Percentiles rank a stretch among this genome's conserved stretches.
Evolutionary conservation across 2,113 vertebrate species (phyloP).

Genomic region (Otolemur garnettii): DNA sequence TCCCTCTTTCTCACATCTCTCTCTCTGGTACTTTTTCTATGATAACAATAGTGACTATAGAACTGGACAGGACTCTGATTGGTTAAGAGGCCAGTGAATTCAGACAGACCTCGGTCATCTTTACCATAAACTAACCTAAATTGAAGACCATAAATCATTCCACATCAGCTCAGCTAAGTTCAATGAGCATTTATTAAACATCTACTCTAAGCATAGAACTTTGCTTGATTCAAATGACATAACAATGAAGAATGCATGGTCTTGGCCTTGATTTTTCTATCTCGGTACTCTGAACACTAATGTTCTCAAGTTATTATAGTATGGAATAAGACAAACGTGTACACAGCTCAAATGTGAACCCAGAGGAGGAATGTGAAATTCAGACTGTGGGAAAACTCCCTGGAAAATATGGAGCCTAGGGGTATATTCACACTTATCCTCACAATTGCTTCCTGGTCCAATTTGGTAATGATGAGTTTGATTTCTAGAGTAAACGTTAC

Average conservation of each 20-base stretch:
- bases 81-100: neutral
- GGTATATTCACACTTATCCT: neutral
- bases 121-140: neutral
- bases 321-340: neutral
- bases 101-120: neutral
- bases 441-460: neutral
- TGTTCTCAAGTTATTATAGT: neutral
- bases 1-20: neutral
- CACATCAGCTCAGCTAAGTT: neutral
- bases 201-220: neutral
- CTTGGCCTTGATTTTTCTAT: neutral
- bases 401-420: neutral
- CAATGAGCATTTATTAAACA: neutral
- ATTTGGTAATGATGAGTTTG: neutral
- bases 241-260: neutral
- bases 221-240: neutral
- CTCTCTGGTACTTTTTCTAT: neutral
- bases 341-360: neutral
- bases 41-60: neutral
- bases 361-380: neutral
- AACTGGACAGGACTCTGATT: neutral
- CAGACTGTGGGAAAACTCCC: neutral
- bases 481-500: constrained; percentile 12
- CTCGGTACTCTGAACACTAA: neutral
- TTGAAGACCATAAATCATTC: neutral